These are phyloP conservation scores for Halisarca cf. caerulea DNA, from an alignment of 37 sponge, comb jelly and placozoan genomes.

Conservation along the genomic window DNA sequence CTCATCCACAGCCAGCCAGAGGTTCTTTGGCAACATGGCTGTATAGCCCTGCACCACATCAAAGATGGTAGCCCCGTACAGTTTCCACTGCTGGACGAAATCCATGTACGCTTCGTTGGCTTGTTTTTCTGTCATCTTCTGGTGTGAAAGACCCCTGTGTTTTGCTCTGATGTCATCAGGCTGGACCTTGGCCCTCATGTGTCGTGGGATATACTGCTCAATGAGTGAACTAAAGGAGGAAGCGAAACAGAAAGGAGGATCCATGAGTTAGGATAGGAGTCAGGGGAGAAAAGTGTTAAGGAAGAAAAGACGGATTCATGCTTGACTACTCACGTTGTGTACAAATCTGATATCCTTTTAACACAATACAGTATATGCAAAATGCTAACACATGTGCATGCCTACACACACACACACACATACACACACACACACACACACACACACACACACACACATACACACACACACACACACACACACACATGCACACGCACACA, in stretches of 20 bases:
- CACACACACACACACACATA: no score
- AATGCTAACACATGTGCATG: no score
- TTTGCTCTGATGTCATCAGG: conserved; percentile 78
- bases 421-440: no score
- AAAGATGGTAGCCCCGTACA: conserved; percentile 95
- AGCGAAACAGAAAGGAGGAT: background rate
- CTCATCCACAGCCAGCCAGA: conserved; percentile 93
- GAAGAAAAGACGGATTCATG: background rate
- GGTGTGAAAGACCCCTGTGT: conserved; percentile 54
- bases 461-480: no score
- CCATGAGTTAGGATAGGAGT: background rate
- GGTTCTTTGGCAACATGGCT: conserved; percentile 90
- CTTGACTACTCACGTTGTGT: no score
- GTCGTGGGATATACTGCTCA: conserved; percentile 77
- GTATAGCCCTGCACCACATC: conserved; percentile 94
- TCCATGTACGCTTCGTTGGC: conserved; percentile 81
- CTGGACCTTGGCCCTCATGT: conserved; percentile 72
- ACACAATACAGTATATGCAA: no score
- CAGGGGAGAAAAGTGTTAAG: background rate
- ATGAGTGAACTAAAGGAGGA: conserved; percentile 59
- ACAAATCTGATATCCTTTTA: no score
- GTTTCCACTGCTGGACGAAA: conserved; percentile 83
- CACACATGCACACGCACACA: no score
- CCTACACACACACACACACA: no score
- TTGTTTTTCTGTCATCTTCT: conserved; percentile 59